These are phyloP conservation scores for Eulemur albifrons DNA, from an alignment of 2,797 vertebrate genomes.

Conservation along the genomic window DNA sequence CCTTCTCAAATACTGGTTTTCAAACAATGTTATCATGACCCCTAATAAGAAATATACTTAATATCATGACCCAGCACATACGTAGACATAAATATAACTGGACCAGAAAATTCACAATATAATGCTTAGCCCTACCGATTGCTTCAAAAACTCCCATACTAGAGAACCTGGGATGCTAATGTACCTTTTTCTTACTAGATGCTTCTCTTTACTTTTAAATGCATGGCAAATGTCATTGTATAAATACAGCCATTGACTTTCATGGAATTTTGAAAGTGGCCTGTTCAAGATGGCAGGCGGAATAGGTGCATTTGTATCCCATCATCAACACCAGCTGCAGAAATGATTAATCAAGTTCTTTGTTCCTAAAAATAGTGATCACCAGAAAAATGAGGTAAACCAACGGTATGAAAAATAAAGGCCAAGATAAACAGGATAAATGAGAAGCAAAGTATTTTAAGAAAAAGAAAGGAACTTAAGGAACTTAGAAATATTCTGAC, in stretches of 20 bases:
- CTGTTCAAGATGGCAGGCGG: neutral
- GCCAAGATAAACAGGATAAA: neutral
- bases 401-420: neutral
- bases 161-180: no score
- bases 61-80: neutral
- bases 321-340: neutral
- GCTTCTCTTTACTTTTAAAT: neutral
- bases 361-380: constrained; percentile 4
- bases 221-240: neutral
- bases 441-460: neutral
- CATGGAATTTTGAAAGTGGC: neutral
- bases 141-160: neutral
- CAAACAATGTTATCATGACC: neutral
- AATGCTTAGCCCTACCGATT: neutral
- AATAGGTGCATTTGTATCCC: neutral
- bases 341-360: neutral
- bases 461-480: neutral
- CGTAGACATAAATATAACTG: neutral
- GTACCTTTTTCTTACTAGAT: neutral
- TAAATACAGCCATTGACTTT: neutral
- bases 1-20: neutral
- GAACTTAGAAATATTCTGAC: neutral
- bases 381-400: neutral
- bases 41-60: neutral
- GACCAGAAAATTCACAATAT: neutral